A percentile compares a stretch with the other conserved stretches of the same genome.
These are phyloP conservation scores for Trissonchulus latispiculum DNA, from an alignment of 2,888 invertebrate genomes.

Conservation along the genomic window DNA sequence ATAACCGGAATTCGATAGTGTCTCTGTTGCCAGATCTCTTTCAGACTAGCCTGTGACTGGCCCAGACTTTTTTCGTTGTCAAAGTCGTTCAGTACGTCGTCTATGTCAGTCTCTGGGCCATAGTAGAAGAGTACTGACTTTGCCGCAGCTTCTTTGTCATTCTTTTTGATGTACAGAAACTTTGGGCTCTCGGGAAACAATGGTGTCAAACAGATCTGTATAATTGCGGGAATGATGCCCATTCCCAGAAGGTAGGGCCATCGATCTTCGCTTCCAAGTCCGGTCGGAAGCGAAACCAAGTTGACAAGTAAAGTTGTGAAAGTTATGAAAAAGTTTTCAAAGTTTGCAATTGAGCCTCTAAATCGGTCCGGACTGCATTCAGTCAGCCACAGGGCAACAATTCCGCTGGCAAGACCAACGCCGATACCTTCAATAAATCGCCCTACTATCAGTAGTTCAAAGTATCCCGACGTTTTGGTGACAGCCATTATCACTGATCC, in stretches of 20 bases:
- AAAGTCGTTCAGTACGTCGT: conserved; percentile 15
- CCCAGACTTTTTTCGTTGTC: background rate
- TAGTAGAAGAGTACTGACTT: conserved; percentile 1
- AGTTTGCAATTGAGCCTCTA: background rate
- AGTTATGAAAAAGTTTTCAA: conserved; percentile 21
- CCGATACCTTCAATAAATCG: conserved; percentile 6
- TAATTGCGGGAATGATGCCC: background rate
- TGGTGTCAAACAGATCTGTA: conserved; percentile 14
- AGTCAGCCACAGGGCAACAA: conserved; percentile 18
- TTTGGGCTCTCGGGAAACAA: conserved; percentile 23
- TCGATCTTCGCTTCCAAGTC: conserved; percentile 1
- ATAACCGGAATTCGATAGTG: conserved; percentile 10
- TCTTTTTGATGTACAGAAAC: conserved; percentile 2
- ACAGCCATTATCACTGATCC: background rate
- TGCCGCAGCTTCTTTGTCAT: background rate
- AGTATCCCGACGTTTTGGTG: background rate
- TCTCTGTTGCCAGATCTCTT: background rate
- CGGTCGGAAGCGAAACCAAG: background rate
- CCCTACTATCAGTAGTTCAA: conserved; percentile 17
- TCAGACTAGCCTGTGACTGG: background rate
- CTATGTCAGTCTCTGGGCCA: background rate
- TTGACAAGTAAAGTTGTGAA: conserved; percentile 10
- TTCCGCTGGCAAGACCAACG: conserved; percentile 11
- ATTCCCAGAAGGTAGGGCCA: conserved; percentile 13
- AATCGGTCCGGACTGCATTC: conserved; percentile 18